Evolutionary conservation across 2,888 invertebrate species (phyloP).

Genomic region (Agrilus mali): DNA sequence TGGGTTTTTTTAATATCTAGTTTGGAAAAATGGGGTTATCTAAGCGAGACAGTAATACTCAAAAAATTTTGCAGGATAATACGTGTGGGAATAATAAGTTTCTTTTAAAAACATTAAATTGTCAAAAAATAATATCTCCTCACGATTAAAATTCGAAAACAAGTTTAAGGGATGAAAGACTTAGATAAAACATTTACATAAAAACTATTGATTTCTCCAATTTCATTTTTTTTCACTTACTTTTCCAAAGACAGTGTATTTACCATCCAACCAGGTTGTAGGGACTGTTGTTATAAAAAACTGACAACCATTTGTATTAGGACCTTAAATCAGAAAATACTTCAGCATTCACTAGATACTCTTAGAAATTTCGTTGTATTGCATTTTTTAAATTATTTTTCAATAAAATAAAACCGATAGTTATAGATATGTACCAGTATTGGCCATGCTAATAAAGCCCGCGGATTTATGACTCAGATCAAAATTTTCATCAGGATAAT

Average conservation of each 20-base stretch:
- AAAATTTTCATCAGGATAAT: conserved; percentile 80
- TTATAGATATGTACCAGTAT: conserved; percentile 42
- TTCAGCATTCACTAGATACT: too few relatives aligned
- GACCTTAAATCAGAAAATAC: conserved; percentile 36
- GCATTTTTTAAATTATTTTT: too few relatives aligned
- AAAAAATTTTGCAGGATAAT: too few relatives aligned
- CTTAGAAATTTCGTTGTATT: too few relatives aligned
- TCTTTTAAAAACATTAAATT: too few relatives aligned
- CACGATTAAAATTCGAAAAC: too few relatives aligned
- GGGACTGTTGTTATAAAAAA: conserved; percentile 85
- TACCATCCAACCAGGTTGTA: conserved; percentile 80
- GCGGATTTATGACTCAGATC: conserved; percentile 64
- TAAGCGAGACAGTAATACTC: too few relatives aligned
- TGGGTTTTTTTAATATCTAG: too few relatives aligned
- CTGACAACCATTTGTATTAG: conserved; percentile 88
- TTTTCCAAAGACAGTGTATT: conserved; percentile 84
- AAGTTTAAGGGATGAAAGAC: neutral
- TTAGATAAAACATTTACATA: neutral
- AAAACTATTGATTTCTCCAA: neutral
- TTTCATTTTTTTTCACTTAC: conserved; percentile 31
- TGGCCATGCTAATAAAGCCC: conserved; percentile 89
- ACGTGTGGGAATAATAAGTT: too few relatives aligned
- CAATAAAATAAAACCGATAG: conserved; percentile 3
- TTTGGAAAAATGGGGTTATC: too few relatives aligned
- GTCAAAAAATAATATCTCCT: too few relatives aligned